Conservation (phyloP, 2,113 vertebrate genomes). For the Dermatemys mawii region DNA sequence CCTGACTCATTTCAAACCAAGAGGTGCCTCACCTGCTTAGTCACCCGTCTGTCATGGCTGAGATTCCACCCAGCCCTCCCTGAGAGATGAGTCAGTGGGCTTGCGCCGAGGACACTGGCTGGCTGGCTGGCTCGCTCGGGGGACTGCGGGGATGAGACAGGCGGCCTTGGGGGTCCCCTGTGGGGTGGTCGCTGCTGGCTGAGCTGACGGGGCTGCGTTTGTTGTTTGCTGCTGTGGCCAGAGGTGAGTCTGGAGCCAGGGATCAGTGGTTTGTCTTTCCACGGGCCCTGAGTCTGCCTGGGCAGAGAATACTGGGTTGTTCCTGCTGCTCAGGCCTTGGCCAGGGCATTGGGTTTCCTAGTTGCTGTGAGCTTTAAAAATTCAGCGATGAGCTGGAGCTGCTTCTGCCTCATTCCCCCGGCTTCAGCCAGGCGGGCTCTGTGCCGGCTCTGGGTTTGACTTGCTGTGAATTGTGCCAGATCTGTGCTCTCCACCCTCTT, state of each 20-base stretch:
- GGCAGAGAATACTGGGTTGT: not conserved
- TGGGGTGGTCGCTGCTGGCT: not conserved
- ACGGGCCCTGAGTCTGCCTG: not conserved
- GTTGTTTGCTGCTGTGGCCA: not conserved
- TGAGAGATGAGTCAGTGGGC: not conserved
- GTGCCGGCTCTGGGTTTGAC: not conserved
- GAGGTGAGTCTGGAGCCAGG: constrained; percentile 12
- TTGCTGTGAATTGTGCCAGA: not conserved
- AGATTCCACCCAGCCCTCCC: not conserved
- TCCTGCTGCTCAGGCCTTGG: not conserved
- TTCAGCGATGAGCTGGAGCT: not conserved
- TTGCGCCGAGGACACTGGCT: not conserved
- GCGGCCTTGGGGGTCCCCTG: not conserved
- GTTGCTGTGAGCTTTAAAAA: not conserved
- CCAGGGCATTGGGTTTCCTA: not conserved
- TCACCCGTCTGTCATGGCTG: not conserved
- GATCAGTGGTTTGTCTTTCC: not conserved
- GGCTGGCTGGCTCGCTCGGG: not conserved
- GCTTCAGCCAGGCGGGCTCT: not conserved
- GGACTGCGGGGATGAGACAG: not conserved
- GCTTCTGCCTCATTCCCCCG: not conserved
- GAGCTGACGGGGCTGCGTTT: not conserved
- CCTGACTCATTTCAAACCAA: not conserved
- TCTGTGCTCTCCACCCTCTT: not conserved
- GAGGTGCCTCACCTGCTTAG: not conserved